A percentile compares a stretch with the other conserved stretches of the same genome.
Conservation (phyloP, 2,797 vertebrate genomes). For the Linurgus olivaceus region DNA sequence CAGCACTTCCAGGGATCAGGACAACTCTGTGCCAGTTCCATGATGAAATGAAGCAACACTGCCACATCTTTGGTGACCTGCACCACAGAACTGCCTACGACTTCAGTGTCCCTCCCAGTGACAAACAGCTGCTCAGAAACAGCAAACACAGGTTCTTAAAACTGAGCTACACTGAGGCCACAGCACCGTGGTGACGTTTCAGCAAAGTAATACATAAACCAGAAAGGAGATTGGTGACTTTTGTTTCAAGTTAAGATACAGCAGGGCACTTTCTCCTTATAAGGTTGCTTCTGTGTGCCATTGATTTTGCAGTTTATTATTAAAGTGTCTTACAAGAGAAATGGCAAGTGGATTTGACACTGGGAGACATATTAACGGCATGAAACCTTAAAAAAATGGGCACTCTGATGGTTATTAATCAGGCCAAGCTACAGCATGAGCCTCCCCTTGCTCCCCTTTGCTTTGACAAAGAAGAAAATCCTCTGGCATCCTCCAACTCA, state of each 20-base stretch:
- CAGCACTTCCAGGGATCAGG: not conserved
- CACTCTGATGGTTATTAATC: conserved; percentile 21
- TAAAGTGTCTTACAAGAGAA: conserved; percentile 50
- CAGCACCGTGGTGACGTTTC: not conserved
- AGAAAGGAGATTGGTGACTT: conserved; percentile 4
- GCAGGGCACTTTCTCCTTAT: not conserved
- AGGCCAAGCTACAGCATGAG: not conserved
- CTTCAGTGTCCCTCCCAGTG: not conserved
- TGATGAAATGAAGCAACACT: not conserved
- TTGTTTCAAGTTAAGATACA: conserved; percentile 16
- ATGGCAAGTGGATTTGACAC: conserved; percentile 26
- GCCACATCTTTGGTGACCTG: not conserved
- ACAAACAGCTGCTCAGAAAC: not conserved
- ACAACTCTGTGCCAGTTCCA: not conserved
- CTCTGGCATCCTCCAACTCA: not conserved
- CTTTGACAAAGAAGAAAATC: conserved; percentile 23
- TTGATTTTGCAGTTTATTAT: conserved; percentile 57
- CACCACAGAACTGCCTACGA: not conserved
- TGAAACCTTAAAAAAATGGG: conserved; percentile 13
- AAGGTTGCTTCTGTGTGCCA: conserved; percentile 19
- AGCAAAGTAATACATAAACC: not conserved
- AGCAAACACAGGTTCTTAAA: not conserved
- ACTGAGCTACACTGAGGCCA: not conserved
- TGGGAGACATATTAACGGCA: conserved; percentile 35
- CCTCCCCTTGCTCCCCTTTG: not conserved